These are phyloP conservation scores for Drosophila nr. medialis DNA, from an alignment of 2,888 invertebrate genomes.

Conservation along the genomic window DNA sequence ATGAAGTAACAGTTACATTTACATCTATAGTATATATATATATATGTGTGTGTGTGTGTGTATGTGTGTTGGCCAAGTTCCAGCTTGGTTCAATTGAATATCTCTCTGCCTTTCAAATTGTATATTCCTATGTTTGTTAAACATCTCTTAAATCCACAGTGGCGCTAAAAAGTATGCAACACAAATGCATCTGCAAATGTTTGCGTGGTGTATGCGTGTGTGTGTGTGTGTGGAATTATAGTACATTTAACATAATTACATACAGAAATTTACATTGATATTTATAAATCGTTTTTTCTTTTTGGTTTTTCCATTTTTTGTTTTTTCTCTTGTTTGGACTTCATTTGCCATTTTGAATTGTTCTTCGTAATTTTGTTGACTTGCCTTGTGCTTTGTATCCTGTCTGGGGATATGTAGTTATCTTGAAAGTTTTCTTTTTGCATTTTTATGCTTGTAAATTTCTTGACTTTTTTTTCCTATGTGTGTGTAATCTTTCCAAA, in stretches of 20 bases:
- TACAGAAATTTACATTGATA: slow-evolving; percentile 74
- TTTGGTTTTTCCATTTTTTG: slow-evolving; percentile 8
- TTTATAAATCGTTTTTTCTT: slow-evolving; percentile 3
- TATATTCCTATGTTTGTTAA: not conserved
- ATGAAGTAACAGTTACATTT: slow-evolving; percentile 10
- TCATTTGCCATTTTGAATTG: slow-evolving; percentile 1
- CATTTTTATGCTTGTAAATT: not conserved
- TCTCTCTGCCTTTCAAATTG: slow-evolving; percentile 4
- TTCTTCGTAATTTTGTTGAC: slow-evolving; percentile 14
- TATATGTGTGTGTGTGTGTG: slow-evolving; percentile 11
- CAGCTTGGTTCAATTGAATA: slow-evolving; percentile 52
- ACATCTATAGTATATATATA: slow-evolving; percentile 1
- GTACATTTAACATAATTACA: slow-evolving; percentile 59
- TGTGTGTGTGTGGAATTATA: slow-evolving; percentile 12
- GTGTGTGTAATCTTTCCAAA: not conserved
- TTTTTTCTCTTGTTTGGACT: slow-evolving; percentile 18
- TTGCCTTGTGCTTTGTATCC: slow-evolving; percentile 17
- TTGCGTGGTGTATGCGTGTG: not conserved
- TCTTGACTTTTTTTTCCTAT: not conserved
- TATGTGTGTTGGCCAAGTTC: slow-evolving; percentile 58
- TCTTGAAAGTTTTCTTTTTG: slow-evolving; percentile 6
- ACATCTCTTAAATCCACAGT: not conserved
- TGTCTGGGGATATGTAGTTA: slow-evolving; percentile 31
- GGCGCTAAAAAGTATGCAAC: slow-evolving; percentile 48
- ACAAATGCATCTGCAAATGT: slow-evolving; percentile 18